Evolutionary conservation across 2,888 invertebrate genomes (phyloP).

Genomic region (Eupithecia pulchellata): DNA sequence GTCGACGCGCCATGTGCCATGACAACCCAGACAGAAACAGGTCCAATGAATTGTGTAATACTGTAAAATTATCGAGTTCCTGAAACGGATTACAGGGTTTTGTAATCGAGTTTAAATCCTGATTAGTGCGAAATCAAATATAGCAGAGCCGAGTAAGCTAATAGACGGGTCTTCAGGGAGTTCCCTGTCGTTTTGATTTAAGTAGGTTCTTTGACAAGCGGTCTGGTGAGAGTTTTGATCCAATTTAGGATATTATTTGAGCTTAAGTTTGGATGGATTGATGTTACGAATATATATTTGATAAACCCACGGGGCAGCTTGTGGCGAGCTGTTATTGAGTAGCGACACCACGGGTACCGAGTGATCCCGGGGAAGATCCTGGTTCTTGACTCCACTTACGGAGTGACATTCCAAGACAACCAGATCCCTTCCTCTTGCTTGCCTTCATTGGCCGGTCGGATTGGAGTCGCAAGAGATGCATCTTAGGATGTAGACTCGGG

Average conservation of each 20-base stretch:
- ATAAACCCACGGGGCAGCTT: too few relatives aligned
- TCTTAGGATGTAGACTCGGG: too few relatives aligned
- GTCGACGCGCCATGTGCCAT: neutral
- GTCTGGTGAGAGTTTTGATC: neutral
- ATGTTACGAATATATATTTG: neutral
- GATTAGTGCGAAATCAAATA: constrained; percentile 28
- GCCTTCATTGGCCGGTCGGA: too few relatives aligned
- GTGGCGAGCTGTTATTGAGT: too few relatives aligned
- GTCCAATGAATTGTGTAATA: neutral
- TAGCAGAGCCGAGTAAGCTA: neutral
- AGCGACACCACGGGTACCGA: too few relatives aligned
- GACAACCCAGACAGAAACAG: neutral
- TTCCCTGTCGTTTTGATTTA: neutral
- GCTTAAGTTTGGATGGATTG: neutral
- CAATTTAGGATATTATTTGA: neutral
- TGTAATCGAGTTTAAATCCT: constrained; percentile 28
- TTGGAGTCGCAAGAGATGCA: too few relatives aligned
- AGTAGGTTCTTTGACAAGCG: neutral
- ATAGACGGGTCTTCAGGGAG: constrained; percentile 7
- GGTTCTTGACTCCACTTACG: too few relatives aligned
- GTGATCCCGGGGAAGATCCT: too few relatives aligned
- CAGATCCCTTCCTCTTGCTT: too few relatives aligned
- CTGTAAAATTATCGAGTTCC: constrained; percentile 5
- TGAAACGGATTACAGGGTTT: constrained; percentile 24
- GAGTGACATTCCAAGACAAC: too few relatives aligned